phyloP scores from a whole-genome alignment of 2,113 vertebrate species.

The Pipa parva region DNA sequence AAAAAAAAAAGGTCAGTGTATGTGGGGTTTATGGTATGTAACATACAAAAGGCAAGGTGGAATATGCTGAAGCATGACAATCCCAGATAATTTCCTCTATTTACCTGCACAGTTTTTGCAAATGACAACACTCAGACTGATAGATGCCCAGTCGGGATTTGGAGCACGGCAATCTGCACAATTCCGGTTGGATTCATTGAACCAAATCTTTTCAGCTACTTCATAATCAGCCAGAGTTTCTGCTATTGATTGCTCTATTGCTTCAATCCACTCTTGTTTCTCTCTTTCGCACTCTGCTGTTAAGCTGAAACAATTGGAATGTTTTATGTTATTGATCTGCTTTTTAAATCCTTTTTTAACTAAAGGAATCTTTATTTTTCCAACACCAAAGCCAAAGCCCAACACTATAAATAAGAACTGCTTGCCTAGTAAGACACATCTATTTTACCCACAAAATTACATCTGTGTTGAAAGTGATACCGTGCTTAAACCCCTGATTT shows the following conservation, averaged over 20 bases:
- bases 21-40: not conserved
- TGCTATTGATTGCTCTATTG: conserved; percentile 87
- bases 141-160: conserved; percentile 90
- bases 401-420: not conserved
- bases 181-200: conserved; percentile 88
- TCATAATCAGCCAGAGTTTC: conserved; percentile 97
- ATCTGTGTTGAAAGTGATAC: not conserved
- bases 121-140: conserved; percentile 95
- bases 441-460: not conserved
- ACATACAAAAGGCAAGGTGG: not conserved
- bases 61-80: conserved; percentile 10
- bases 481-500: too few relatives aligned
- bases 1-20: not conserved
- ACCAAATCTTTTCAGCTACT: conserved; percentile 98
- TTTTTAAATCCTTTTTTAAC: conserved; percentile 74
- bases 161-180: conserved; percentile 87
- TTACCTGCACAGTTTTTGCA: conserved; percentile 97
- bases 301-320: conserved; percentile 85
- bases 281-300: conserved; percentile 86
- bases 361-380: conserved; percentile 43
- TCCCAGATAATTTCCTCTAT: conserved; percentile 31
- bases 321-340: conserved; percentile 67
- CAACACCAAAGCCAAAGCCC: not conserved
- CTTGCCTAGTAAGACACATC: not conserved
- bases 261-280: conserved; percentile 93